Conservation (phyloP, 2,888 invertebrate species). For the Incurvaria masculella region DNA sequence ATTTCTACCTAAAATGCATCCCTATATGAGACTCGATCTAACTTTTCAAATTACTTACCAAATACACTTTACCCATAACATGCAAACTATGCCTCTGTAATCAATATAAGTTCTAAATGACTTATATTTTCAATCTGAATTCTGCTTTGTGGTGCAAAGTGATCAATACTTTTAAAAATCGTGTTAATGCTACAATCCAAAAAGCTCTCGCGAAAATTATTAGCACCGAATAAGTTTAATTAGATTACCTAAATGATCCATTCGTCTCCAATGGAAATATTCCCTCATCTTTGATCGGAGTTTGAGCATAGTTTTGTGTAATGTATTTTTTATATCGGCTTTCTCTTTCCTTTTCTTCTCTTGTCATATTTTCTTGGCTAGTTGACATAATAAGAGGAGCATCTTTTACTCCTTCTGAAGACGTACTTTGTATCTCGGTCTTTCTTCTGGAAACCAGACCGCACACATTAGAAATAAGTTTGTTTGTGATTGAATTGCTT, state of each 20-base stretch:
- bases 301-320: conserved; percentile 51
- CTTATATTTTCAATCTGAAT: too few species aligned
- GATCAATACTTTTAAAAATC: too few species aligned
- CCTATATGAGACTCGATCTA: too few species aligned
- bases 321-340: conserved; percentile 42
- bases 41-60: too few species aligned
- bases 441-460: conserved; percentile 35
- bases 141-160: too few species aligned
- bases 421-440: conserved; percentile 41
- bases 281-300: conserved; percentile 58
- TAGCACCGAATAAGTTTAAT: too few species aligned
- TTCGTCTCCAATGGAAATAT: conserved; percentile 54
- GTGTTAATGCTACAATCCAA: too few species aligned
- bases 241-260: conserved; percentile 46
- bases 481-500: neutral
- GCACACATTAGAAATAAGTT: neutral
- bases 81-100: too few species aligned
- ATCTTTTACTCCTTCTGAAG: conserved; percentile 45
- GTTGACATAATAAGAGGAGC: conserved; percentile 54
- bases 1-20: neutral
- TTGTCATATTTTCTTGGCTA: conserved; percentile 62
- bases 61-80: too few species aligned
- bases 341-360: conserved; percentile 45
- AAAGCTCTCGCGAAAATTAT: too few species aligned
- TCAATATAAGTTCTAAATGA: too few species aligned